Conservation (phyloP, 1,140 invertebrate genomes). For the Nasonia longicornis region DNA sequence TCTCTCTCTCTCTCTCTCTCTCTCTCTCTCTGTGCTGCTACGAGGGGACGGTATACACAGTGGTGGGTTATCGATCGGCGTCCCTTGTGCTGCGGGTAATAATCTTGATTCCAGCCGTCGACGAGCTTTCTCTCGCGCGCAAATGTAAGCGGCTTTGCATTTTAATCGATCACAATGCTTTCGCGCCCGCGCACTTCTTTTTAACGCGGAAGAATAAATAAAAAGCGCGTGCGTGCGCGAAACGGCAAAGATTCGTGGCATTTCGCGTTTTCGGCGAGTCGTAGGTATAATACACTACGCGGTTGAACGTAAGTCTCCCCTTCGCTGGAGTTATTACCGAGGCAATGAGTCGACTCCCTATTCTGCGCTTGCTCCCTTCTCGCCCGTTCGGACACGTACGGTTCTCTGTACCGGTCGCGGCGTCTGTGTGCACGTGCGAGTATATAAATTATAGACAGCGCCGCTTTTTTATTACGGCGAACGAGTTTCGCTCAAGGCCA, state of each 20-base stretch:
- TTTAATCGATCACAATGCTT: no score
- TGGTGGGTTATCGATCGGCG: no score
- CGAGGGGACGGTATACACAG: neutral
- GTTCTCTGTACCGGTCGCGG: neutral
- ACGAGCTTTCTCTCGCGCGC: no score
- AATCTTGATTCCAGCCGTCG: no score
- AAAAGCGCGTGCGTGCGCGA: no score
- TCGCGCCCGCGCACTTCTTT: no score
- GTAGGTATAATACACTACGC: no score
- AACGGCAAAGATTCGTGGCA: neutral
- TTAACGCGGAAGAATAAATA: neutral
- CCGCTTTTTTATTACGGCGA: neutral
- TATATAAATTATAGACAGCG: slow-evolving; percentile 2
- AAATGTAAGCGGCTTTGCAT: neutral
- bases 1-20: no score
- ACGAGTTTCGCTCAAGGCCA: neutral
- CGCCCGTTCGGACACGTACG: neutral
- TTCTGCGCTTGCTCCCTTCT: neutral
- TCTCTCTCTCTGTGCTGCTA: neutral
- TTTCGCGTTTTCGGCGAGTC: neutral
- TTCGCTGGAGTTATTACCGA: neutral
- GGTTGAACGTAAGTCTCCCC: neutral
- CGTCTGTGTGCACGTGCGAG: neutral
- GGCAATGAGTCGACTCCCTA: neutral
- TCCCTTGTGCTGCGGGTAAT: no score